Evolutionary conservation across 2,797 vertebrate species (phyloP).

Genomic region (Iguana delicatissima): DNA sequence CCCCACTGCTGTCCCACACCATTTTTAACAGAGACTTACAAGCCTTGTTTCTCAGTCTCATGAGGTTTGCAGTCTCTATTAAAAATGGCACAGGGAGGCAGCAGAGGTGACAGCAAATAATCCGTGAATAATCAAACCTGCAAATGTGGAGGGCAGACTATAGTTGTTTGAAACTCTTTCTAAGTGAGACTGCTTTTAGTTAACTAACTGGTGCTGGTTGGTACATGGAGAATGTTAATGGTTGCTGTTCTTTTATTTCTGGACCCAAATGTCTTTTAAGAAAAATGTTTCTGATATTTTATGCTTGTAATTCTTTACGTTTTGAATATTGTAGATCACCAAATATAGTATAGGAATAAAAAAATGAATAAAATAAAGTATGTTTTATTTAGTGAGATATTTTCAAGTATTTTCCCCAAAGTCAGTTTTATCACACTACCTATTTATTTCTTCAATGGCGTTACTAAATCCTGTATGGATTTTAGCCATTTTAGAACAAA

Average conservation of each 20-base stretch:
- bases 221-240: neutral
- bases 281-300: neutral
- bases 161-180: neutral
- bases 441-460: neutral
- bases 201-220: neutral
- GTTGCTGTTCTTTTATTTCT: neutral
- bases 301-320: too few species aligned
- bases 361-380: neutral
- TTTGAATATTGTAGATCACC: neutral
- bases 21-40: too few species aligned
- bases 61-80: too few species aligned
- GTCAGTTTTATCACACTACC: neutral
- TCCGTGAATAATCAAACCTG: too few species aligned
- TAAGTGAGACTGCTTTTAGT: neutral
- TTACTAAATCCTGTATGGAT: neutral
- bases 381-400: neutral
- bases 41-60: too few species aligned
- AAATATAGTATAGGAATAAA: neutral
- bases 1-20: too few species aligned
- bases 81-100: too few species aligned
- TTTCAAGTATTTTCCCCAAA: neutral
- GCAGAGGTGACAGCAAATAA: too few species aligned
- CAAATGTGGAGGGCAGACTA: too few species aligned
- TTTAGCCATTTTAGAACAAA: neutral
- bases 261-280: neutral